Conservation (phyloP, 2,888 invertebrate species). For the Heliconius cydno region DNA sequence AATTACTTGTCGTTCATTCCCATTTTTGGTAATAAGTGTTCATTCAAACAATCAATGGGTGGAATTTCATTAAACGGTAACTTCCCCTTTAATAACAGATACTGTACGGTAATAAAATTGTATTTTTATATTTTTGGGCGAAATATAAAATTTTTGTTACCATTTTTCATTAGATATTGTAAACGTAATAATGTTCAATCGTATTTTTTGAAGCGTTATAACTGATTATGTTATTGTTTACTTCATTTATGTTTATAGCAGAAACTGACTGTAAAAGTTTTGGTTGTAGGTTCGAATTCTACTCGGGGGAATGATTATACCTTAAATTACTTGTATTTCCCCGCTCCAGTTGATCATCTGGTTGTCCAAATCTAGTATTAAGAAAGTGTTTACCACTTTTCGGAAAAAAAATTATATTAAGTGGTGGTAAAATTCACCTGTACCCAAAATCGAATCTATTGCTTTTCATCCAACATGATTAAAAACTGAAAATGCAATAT, state of each 20-base stretch:
- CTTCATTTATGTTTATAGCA: neutral
- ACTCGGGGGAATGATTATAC: too few relatives aligned
- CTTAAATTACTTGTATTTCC: too few relatives aligned
- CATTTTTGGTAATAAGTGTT: slow-evolving; percentile 31
- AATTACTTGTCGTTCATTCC: slow-evolving; percentile 8
- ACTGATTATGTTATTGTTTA: neutral
- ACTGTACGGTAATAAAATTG: slow-evolving; percentile 30
- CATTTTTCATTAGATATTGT: neutral
- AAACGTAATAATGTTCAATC: neutral
- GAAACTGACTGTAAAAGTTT: neutral
- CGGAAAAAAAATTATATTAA: too few relatives aligned
- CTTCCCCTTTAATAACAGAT: slow-evolving; percentile 30
- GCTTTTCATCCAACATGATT: slow-evolving; percentile 44
- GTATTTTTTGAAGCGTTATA: neutral
- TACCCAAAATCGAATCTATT: too few relatives aligned
- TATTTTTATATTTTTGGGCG: slow-evolving; percentile 27
- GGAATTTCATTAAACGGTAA: slow-evolving; percentile 34
- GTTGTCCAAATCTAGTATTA: too few relatives aligned
- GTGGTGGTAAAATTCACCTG: too few relatives aligned
- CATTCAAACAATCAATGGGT: slow-evolving; percentile 32
- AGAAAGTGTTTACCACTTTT: too few relatives aligned
- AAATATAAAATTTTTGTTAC: slow-evolving; percentile 21
- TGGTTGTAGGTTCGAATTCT: neutral
- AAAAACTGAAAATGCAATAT: slow-evolving; percentile 57
- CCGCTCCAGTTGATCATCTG: too few relatives aligned